Conservation (phyloP, 30 jellyfish, hydroid and myxozoan species). For the Hydractinia echinata region DNA sequence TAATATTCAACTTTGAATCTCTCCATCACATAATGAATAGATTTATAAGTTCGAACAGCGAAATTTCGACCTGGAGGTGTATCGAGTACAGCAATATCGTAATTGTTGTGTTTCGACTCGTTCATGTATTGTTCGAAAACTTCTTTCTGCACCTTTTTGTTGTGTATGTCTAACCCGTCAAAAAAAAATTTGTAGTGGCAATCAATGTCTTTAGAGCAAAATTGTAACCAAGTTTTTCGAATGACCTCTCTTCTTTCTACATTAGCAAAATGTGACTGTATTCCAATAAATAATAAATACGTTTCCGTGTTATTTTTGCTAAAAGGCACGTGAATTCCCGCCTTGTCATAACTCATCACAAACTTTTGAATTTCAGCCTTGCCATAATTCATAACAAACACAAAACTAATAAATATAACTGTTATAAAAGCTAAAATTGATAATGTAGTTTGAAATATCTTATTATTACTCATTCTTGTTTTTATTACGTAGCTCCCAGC, state of each 20-base stretch:
- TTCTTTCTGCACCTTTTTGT: slow-evolving; percentile 38
- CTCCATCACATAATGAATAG: slow-evolving; percentile 56
- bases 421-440: too few relatives aligned
- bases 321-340: too few relatives aligned
- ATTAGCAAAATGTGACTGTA: slow-evolving; percentile 35
- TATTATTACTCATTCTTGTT: too few relatives aligned
- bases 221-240: slow-evolving; percentile 71
- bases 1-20: slow-evolving; percentile 30
- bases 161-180: slow-evolving; percentile 41
- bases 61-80: slow-evolving; percentile 70
- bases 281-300: slow-evolving; percentile 34
- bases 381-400: too few relatives aligned
- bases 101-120: slow-evolving; percentile 37
- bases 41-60: slow-evolving; percentile 50
- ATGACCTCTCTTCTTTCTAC: slow-evolving; percentile 52
- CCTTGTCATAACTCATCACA: too few relatives aligned
- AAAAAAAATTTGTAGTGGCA: slow-evolving; percentile 56
- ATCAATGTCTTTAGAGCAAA: slow-evolving; percentile 33
- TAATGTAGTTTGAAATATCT: too few relatives aligned
- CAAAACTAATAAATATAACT: too few relatives aligned
- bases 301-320: not conserved
- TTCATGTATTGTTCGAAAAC: slow-evolving; percentile 9
- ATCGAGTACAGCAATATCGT: slow-evolving; percentile 46
- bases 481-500: too few relatives aligned
- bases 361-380: too few relatives aligned